These are phyloP conservation scores for Leptatherina wallacei DNA, from an alignment of 2,797 vertebrate species.

Conservation along the genomic window DNA sequence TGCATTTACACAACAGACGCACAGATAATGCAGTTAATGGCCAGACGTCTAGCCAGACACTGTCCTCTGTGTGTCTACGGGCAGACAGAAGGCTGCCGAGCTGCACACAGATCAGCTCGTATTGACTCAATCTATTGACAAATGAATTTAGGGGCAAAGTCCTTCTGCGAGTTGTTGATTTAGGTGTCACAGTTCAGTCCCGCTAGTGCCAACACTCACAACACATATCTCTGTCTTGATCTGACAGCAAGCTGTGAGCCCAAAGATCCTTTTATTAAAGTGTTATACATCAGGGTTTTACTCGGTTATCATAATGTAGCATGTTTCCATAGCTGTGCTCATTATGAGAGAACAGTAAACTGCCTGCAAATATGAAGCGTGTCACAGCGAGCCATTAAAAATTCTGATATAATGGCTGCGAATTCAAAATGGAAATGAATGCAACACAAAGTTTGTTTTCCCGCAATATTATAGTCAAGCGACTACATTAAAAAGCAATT, in stretches of 20 bases:
- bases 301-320: slow-evolving; percentile 52
- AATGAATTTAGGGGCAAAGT: slow-evolving; percentile 86
- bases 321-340: slow-evolving; percentile 49
- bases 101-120: slow-evolving; percentile 81
- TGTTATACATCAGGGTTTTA: slow-evolving; percentile 50
- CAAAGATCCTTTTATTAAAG: slow-evolving; percentile 77
- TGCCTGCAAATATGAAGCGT: slow-evolving; percentile 43
- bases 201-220: slow-evolving; percentile 83
- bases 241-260: slow-evolving; percentile 85
- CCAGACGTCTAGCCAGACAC: slow-evolving; percentile 73
- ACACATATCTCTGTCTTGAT: slow-evolving; percentile 80
- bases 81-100: slow-evolving; percentile 78
- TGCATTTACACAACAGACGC: slow-evolving; percentile 67
- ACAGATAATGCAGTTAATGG: slow-evolving; percentile 72
- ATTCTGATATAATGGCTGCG: slow-evolving; percentile 59
- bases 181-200: slow-evolving; percentile 87
- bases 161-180: slow-evolving; percentile 87
- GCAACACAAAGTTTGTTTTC: slow-evolving; percentile 79
- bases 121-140: slow-evolving; percentile 88
- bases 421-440: slow-evolving; percentile 73
- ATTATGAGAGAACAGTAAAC: slow-evolving; percentile 52
- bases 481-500: slow-evolving; percentile 85
- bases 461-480: slow-evolving; percentile 75
- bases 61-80: slow-evolving; percentile 71
- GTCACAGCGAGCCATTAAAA: slow-evolving; percentile 57